Percentiles rank a stretch among this genome's conserved stretches.
phyloP scores from a whole-genome alignment of 1,140 invertebrate genomes.

The Trachymyrmex cornetzi region DNA sequence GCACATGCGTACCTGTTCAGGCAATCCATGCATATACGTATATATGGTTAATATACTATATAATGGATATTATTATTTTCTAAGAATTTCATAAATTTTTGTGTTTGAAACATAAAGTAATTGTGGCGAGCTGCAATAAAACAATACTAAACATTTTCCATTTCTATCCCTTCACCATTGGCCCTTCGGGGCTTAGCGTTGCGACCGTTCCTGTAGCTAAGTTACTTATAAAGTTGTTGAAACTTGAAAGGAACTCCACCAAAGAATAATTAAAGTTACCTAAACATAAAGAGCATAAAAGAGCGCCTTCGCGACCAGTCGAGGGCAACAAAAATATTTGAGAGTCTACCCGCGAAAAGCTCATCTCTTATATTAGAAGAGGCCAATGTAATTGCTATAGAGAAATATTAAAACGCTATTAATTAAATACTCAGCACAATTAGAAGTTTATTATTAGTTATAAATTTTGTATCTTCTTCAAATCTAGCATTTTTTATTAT shows the following conservation, averaged over 20 bases:
- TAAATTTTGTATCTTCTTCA: not conserved
- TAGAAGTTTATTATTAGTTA: not conserved
- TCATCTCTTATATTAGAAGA: not conserved
- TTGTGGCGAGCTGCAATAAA: constrained; percentile 41
- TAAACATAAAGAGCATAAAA: constrained; percentile 76
- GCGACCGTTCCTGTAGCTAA: constrained; percentile 65
- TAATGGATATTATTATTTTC: not conserved
- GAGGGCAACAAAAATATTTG: constrained; percentile 53
- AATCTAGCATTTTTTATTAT: not conserved
- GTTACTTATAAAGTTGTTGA: constrained; percentile 77
- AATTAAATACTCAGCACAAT: constrained; percentile 7
- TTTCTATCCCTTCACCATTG: constrained; percentile 51
- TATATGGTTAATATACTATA: constrained; percentile 3
- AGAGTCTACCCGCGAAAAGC: constrained; percentile 40
- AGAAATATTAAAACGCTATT: constrained; percentile 3
- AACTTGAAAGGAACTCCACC: constrained; percentile 75
- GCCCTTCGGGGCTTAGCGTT: constrained; percentile 66
- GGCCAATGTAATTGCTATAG: not conserved
- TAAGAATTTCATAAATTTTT: not conserved
- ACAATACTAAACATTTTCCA: constrained; percentile 72
- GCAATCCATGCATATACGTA: not conserved
- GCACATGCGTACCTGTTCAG: not conserved
- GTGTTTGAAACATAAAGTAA: constrained; percentile 58
- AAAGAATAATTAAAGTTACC: constrained; percentile 77
- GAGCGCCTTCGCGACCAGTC: constrained; percentile 63